These are phyloP conservation scores for Vireo altiloquus DNA, from an alignment of 2,113 vertebrate species.

Conservation along the genomic window DNA sequence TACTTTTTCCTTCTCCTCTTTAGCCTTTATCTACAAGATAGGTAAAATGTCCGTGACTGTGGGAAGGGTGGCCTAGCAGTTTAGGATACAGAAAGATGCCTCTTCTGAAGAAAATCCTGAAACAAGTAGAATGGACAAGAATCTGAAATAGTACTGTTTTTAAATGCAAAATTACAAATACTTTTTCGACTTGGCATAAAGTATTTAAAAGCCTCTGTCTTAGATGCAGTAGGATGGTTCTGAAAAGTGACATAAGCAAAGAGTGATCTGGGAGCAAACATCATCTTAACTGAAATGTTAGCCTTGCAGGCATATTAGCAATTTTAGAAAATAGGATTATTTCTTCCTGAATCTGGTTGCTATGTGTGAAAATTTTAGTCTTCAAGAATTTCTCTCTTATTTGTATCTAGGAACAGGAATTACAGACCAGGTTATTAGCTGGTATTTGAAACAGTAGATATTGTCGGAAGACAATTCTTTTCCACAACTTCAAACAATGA, in stretches of 20 bases:
- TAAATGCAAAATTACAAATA: not conserved
- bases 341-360: not conserved
- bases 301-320: not conserved
- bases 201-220: not conserved
- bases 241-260: not conserved
- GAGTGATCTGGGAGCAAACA: not conserved
- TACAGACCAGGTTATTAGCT: not conserved
- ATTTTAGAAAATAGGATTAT: not conserved
- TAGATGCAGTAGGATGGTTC: not conserved
- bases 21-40: not conserved
- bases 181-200: not conserved
- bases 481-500: not conserved
- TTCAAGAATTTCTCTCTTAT: not conserved
- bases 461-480: not conserved
- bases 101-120: not conserved
- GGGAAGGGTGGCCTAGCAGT: not conserved
- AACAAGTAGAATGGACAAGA: not conserved
- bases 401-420: not conserved
- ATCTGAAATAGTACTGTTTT: accelerated
- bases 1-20: not conserved
- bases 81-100: not conserved
- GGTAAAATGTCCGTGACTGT: not conserved
- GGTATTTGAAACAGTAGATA: not conserved
- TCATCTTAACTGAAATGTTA: not conserved
- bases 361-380: not conserved